phyloP scores from a whole-genome alignment of 1,140 invertebrate species.

The Drosophila malerkotliana region DNA sequence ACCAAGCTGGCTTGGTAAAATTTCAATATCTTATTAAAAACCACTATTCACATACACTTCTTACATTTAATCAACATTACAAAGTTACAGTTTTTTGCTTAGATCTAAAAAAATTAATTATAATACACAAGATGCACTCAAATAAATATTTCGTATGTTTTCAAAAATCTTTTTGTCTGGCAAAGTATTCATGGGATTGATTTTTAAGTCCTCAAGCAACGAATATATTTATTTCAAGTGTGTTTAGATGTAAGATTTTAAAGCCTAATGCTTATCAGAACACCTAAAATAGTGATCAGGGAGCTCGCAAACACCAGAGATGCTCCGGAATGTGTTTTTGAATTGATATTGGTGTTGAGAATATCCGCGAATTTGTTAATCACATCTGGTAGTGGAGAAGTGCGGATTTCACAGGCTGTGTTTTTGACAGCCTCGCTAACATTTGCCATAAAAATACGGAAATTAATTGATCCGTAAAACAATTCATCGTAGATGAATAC shows the following conservation, averaged over 20 bases:
- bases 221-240: conserved; percentile 5
- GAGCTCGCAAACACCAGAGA: conserved; percentile 13
- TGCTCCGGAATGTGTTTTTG: conserved; percentile 7
- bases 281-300: conserved; percentile 17
- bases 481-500: conserved; percentile 89
- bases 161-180: background rate
- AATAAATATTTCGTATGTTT: conserved; percentile 33
- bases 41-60: conserved; percentile 46
- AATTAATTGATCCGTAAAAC: conserved; percentile 88
- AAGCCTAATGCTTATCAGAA: conserved; percentile 27
- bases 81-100: conserved; percentile 20
- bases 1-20: conserved; percentile 53
- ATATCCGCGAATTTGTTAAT: conserved; percentile 85
- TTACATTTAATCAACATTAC: conserved; percentile 67
- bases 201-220: background rate
- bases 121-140: conserved; percentile 36
- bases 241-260: conserved; percentile 7
- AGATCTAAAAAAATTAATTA: conserved; percentile 30
- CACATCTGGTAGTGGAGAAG: conserved; percentile 85
- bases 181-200: background rate
- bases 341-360: conserved; percentile 54
- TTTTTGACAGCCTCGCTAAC: conserved; percentile 88
- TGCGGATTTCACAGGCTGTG: conserved; percentile 87
- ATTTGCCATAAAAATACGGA: conserved; percentile 88
- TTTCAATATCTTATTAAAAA: background rate